phyloP scores from a whole-genome alignment of 2,113 vertebrate genomes.

The Rhinoderma darwinii region DNA sequence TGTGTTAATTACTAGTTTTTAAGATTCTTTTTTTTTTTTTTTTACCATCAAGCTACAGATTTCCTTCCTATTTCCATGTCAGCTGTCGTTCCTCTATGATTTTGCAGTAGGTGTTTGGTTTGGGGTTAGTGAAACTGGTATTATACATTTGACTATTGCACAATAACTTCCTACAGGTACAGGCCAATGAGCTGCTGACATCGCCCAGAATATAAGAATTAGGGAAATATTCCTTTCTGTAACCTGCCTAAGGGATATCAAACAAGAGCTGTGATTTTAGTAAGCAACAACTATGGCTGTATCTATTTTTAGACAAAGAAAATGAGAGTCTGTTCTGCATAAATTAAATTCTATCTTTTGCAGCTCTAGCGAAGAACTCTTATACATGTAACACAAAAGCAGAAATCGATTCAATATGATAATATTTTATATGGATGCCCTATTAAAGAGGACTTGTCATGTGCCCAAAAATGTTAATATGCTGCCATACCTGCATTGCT shows the following conservation, averaged over 20 bases:
- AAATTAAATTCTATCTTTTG: not conserved
- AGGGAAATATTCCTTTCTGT: not conserved
- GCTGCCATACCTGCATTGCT: too few species aligned
- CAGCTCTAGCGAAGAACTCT: not conserved
- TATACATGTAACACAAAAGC: not conserved
- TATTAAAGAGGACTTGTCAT: too few species aligned
- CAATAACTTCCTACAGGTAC: not conserved
- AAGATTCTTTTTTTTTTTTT: not conserved
- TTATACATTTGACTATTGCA: not conserved
- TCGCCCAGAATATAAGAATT: not conserved
- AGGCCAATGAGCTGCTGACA: not conserved
- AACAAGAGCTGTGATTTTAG: not conserved
- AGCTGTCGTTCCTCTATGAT: not conserved
- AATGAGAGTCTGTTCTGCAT: not conserved
- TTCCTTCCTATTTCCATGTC: not conserved
- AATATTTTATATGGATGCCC: too few species aligned
- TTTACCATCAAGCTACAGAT: not conserved
- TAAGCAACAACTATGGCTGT: not conserved
- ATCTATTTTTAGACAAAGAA: conserved; percentile 34
- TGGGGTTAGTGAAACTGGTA: not conserved
- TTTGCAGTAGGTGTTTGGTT: not conserved
- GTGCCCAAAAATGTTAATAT: too few species aligned
- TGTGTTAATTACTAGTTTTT: not conserved
- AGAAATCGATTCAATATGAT: not conserved
- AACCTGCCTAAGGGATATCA: not conserved